phyloP scores from a whole-genome alignment of 2,888 invertebrate genomes.

The Adelognathus sp. region DNA sequence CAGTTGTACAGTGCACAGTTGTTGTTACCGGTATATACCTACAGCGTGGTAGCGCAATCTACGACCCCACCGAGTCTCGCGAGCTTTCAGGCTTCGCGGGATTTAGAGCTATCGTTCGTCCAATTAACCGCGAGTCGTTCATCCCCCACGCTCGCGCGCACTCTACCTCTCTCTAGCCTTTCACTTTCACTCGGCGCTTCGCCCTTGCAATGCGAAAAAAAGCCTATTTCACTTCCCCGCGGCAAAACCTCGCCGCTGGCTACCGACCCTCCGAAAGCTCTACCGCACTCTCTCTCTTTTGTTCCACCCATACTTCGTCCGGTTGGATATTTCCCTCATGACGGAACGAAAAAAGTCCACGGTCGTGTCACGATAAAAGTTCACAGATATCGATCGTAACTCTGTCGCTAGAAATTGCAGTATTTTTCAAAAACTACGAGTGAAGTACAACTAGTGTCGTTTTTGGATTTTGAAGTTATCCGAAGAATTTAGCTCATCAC shows the following conservation, averaged over 20 bases:
- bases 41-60: slow-evolving; percentile 20
- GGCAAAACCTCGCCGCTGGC: background rate
- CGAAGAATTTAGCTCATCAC: too few relatives aligned
- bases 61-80: slow-evolving; percentile 18
- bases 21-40: slow-evolving; percentile 5
- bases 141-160: slow-evolving; percentile 9
- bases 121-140: slow-evolving; percentile 69
- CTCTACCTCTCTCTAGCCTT: slow-evolving; percentile 47
- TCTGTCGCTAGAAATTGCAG: background rate
- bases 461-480: too few relatives aligned
- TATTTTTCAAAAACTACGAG: too few relatives aligned
- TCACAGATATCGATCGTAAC: background rate
- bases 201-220: slow-evolving; percentile 38
- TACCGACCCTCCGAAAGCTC: slow-evolving; percentile 37
- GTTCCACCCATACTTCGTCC: slow-evolving; percentile 1
- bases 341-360: background rate
- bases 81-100: slow-evolving; percentile 66
- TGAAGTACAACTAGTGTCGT: too few relatives aligned
- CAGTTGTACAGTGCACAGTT: slow-evolving; percentile 15
- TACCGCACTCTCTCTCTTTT: background rate
- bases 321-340: background rate
- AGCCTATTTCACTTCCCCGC: slow-evolving; percentile 32
- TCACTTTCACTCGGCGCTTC: slow-evolving; percentile 33
- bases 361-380: background rate
- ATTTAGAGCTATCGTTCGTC: slow-evolving; percentile 73